These are phyloP conservation scores for Nesidiocoris tenuis DNA, from an alignment of 2,888 invertebrate genomes.

Conservation along the genomic window DNA sequence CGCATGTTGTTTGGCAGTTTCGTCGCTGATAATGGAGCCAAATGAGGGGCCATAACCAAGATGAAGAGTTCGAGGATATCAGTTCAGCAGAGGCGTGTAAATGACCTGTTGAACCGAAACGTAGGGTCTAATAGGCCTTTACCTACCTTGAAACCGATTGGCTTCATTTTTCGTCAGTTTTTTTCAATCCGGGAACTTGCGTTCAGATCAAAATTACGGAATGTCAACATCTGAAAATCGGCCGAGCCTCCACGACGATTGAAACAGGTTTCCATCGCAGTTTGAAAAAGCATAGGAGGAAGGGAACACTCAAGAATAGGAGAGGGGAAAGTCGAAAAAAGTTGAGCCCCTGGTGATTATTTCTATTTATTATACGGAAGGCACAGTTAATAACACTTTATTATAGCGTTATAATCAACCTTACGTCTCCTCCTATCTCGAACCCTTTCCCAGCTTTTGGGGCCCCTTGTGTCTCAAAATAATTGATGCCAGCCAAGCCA, in stretches of 20 bases:
- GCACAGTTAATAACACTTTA: constrained; percentile 42
- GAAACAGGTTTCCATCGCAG: not conserved
- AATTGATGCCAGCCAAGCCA: not conserved
- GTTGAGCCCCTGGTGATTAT: constrained; percentile 25
- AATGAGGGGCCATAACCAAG: not conserved
- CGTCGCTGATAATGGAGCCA: not conserved
- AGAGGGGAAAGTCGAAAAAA: not conserved
- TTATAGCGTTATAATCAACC: constrained; percentile 43
- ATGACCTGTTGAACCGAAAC: not conserved
- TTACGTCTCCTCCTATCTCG: not conserved
- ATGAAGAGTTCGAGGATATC: not conserved
- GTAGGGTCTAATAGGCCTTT: too few species aligned
- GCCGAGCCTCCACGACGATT: not conserved
- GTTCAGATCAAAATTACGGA: not conserved
- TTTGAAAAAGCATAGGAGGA: not conserved
- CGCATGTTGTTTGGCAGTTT: not conserved
- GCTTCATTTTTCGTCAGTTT: too few species aligned
- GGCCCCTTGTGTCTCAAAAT: not conserved
- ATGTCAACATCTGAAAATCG: not conserved
- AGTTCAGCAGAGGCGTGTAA: not conserved
- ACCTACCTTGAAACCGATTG: too few species aligned
- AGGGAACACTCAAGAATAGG: not conserved
- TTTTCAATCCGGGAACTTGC: not conserved
- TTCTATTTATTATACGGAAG: constrained; percentile 44
- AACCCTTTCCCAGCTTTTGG: not conserved